Evolutionary conservation across 2,797 vertebrate genomes (phyloP), one percentile per base, ranked within the genome.

Genomic region (Dallia pectoralis): DNA sequence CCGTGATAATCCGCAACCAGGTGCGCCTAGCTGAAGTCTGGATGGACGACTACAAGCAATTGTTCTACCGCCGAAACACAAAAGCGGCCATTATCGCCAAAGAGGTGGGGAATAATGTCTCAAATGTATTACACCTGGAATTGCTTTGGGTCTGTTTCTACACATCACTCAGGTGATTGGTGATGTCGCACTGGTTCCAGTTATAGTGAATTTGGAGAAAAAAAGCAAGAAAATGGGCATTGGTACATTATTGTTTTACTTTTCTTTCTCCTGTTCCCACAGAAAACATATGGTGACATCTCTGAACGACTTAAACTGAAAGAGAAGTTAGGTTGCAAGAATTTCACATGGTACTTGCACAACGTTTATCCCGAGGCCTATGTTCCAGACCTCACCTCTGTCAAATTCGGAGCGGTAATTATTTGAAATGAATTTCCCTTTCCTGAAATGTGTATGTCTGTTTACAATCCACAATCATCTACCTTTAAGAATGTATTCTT

Each of bases 1-100:
- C 84, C 48, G 89, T 94, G 15, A 91, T 96, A 70, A 83, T 86
- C 18, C 87, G 89, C 62, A 97, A 97, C 87, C 89, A 90, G 77
- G 92, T 95, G 18, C 93, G 94, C 61, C 87, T 95, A 87, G 94
- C 95, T 0, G 95, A 96, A 85, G 96, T 97, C 67, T 97, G 95
- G 95, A 93, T 96, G 95, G 95, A 95, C 0, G 77, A 79, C 14
- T 95, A 95, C 86, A 96, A 94, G 85, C 90, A 92, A 73, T 87
- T 95, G 74, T 95, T 94, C 90, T 96, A 96, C 79, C 87, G 94
- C 22, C 77, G 91, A 25, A 94, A 95, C 81, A 85, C 86, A 56
- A 89, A 90, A 1, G 94, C 94, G 0, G 91, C 89, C 0, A 85
- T 85, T 74, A 93, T 95, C 85, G 94, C 90, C 79, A 74, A 70